Percentiles rank a stretch among this genome's conserved stretches.
Evolutionary conservation across 2,113 vertebrate species (phyloP).

Genomic region (Eubucco bourcierii): DNA sequence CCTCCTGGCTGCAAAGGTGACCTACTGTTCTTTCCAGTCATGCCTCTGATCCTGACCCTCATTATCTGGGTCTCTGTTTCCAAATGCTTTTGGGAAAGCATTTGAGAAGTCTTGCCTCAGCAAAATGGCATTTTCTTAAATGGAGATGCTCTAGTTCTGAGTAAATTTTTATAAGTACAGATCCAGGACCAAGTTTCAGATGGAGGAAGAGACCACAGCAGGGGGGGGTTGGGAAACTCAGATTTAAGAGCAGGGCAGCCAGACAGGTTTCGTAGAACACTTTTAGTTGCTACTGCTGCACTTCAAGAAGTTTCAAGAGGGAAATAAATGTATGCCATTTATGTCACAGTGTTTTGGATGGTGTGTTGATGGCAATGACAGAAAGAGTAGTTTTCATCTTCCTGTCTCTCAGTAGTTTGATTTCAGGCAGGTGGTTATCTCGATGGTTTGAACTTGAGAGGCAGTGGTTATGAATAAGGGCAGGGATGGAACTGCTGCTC

Average conservation of each 20-base stretch:
- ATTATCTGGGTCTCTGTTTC: background rate
- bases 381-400: background rate
- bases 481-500: background rate
- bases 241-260: background rate
- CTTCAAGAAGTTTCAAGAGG: background rate
- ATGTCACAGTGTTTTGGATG: background rate
- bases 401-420: background rate
- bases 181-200: background rate
- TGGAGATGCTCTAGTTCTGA: background rate
- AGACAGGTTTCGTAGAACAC: background rate
- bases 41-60: background rate
- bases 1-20: background rate
- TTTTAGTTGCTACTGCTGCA: background rate
- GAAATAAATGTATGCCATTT: background rate
- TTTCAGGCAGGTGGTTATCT: slow-evolving; percentile 37
- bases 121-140: background rate
- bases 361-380: background rate
- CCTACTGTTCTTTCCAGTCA: background rate
- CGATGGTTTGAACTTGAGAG: background rate
- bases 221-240: background rate
- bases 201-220: background rate
- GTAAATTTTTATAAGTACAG: background rate
- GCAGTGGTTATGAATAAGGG: background rate
- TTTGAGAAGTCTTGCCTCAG: background rate
- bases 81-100: background rate